Conservation (phyloP, 2,888 invertebrate species). For the Galerucella nymphaeae region DNA sequence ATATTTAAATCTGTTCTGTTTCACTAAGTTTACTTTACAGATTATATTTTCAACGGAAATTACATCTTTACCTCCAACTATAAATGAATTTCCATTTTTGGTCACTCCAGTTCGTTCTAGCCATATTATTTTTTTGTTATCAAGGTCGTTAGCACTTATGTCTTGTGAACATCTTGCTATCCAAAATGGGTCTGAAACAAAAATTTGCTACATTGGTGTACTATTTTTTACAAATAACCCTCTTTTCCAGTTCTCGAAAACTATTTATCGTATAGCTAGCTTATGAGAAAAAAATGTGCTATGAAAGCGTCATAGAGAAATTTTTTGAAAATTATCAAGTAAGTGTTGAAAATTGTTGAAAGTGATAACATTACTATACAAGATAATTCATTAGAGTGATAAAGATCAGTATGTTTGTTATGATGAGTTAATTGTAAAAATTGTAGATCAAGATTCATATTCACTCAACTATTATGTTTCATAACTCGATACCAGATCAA, state of each 20-base stretch:
- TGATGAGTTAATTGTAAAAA: too few species aligned
- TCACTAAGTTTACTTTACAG: neutral
- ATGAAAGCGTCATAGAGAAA: neutral
- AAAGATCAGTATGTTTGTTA: too few species aligned
- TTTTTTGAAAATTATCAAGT: neutral
- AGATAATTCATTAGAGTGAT: too few species aligned
- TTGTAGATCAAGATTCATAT: too few species aligned
- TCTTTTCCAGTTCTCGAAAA: neutral
- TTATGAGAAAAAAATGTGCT: neutral
- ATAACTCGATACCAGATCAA: too few species aligned
- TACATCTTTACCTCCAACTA: neutral
- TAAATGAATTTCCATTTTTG: neutral
- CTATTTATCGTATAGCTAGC: neutral
- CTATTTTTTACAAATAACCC: neutral
- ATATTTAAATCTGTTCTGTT: neutral
- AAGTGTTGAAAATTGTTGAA: too few species aligned
- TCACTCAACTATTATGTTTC: too few species aligned
- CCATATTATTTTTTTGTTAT: neutral
- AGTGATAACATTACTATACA: too few species aligned
- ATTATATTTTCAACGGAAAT: neutral
- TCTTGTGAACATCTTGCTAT: conserved; percentile 1
- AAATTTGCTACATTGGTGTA: neutral
- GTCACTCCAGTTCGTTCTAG: neutral
- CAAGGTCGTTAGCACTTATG: neutral
- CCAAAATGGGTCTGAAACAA: neutral